A percentile compares a stretch with the other conserved stretches of the same genome.
phyloP scores from a whole-genome alignment of 30 jellyfish, hydroid and myxozoan genomes.

The Catostylus mosaicus region DNA sequence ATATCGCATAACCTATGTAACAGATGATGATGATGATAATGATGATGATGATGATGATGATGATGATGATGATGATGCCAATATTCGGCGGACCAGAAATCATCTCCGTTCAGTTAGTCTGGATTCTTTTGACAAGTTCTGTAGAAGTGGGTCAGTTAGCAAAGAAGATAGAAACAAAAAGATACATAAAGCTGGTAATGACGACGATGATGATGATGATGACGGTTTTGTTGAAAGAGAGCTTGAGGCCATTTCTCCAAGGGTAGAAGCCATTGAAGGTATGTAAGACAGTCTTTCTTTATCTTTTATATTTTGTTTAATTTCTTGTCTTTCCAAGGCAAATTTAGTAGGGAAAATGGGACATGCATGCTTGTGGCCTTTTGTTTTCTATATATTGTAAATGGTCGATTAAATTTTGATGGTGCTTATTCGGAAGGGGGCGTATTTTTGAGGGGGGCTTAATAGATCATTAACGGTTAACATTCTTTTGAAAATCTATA shows the following conservation, averaged over 20 bases:
- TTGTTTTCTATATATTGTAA: too few species aligned
- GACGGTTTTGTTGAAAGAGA: constrained; percentile 32
- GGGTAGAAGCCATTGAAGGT: constrained; percentile 45
- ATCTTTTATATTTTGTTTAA: too few species aligned
- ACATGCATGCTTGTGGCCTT: too few species aligned
- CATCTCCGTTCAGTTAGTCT: constrained; percentile 53
- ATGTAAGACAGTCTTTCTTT: too few species aligned
- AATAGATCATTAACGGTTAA: too few species aligned
- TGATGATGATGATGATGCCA: constrained; percentile 28
- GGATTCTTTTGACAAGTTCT: constrained; percentile 93
- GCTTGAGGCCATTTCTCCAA: constrained; percentile 21
- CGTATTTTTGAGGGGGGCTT: too few species aligned
- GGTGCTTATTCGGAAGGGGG: too few species aligned
- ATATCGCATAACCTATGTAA: constrained; percentile 75
- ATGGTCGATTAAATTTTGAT: too few species aligned
- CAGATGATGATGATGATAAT: constrained; percentile 70
- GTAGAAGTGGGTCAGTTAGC: constrained; percentile 73
- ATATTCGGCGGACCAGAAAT: not conserved
- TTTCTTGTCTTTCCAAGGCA: too few species aligned
- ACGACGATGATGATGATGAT: constrained; percentile 36
- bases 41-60: constrained; percentile 53
- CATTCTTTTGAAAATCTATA: too few species aligned
- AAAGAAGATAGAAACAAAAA: constrained; percentile 24
- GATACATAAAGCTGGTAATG: not conserved
- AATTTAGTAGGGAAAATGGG: not conserved